phyloP scores from a whole-genome alignment of 2,113 vertebrate genomes.

The Platysternon megacephalum region DNA sequence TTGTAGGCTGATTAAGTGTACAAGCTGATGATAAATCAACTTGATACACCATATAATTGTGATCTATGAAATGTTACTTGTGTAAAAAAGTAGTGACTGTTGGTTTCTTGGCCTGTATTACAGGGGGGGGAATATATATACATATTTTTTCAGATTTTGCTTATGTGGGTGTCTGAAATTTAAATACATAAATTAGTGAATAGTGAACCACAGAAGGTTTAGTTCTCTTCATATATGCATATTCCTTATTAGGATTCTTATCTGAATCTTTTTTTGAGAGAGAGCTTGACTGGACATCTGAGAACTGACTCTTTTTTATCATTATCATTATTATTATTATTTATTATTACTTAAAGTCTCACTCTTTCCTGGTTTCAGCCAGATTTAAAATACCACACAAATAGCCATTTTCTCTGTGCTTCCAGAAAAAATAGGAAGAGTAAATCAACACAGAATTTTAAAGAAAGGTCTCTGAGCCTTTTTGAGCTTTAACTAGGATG shows the following conservation, averaged over 20 bases:
- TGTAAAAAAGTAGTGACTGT: slow-evolving; percentile 33
- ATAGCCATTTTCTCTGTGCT: neutral
- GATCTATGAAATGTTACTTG: slow-evolving; percentile 61
- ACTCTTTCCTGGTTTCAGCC: neutral
- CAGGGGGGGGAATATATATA: slow-evolving; percentile 29
- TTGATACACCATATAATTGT: slow-evolving; percentile 37
- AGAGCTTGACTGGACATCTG: neutral
- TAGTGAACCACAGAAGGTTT: slow-evolving; percentile 13
- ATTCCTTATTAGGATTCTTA: slow-evolving; percentile 4
- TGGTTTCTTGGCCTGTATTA: slow-evolving; percentile 32
- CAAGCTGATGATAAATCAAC: slow-evolving; percentile 49
- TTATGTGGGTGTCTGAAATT: slow-evolving; percentile 30
- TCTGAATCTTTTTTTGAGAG: neutral
- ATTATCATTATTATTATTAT: neutral
- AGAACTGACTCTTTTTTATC: neutral
- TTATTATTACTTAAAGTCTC: neutral
- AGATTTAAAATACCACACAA: neutral
- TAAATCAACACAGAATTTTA: neutral
- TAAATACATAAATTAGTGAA: slow-evolving; percentile 16
- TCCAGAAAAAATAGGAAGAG: neutral
- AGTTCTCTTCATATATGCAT: slow-evolving; percentile 27
- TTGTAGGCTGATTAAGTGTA: slow-evolving; percentile 45
- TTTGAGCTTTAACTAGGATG: neutral
- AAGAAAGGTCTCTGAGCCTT: neutral
- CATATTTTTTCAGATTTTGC: neutral